Base-by-base conservation (phyloP, 2,113 vertebrate genomes). In the Dasyprocta punctata region DNA sequence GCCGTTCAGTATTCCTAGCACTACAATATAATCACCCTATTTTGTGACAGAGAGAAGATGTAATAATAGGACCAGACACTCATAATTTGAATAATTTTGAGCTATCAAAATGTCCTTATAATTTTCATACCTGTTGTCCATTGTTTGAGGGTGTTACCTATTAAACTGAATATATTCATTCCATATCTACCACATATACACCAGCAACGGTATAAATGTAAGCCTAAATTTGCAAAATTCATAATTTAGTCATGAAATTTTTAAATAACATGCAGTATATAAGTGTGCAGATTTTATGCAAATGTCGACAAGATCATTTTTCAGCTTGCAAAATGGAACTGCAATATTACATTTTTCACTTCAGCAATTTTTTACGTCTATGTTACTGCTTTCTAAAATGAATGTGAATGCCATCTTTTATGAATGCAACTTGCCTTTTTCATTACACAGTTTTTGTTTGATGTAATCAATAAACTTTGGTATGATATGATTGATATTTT, bases 391-490 rank as follows among this genome's bases (percentile, higher is more conserved):
- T 99, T 99, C 98, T 98, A 99, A 98, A 98, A 98, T 97, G 98
- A 99, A 98, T 98, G 98, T 99, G 98, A 98, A 99, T 99, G 98
- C 98, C 98, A 98, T 97, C 98, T 99, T 99, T 99, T 99, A 98
- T 98, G 98, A 98, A 99, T 99, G 98, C 98, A 98, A 98, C 85
- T 99, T 98, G 98, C 98, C 98, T 99, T 98, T 99, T 98, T 98
- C 99, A 98, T 99, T 98, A 98, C 96, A 91, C 92, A 95, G 98
- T 98, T 98, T 98, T 98, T 98, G 97, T 98, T 98, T 97, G 97
- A 98, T 98, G 98, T 98, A 98, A 98, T 99, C 98, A 99, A 99
- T 99, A 99, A 99, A 99, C 98, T 99, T 99, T 99, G 98, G 97
- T 99, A 99, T 99, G 98, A 98, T 99, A 98, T 96, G 96, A 98